These are phyloP conservation scores for Ormyrus nitidulus DNA, from an alignment of 2,888 invertebrate species.

Conservation along the genomic window DNA sequence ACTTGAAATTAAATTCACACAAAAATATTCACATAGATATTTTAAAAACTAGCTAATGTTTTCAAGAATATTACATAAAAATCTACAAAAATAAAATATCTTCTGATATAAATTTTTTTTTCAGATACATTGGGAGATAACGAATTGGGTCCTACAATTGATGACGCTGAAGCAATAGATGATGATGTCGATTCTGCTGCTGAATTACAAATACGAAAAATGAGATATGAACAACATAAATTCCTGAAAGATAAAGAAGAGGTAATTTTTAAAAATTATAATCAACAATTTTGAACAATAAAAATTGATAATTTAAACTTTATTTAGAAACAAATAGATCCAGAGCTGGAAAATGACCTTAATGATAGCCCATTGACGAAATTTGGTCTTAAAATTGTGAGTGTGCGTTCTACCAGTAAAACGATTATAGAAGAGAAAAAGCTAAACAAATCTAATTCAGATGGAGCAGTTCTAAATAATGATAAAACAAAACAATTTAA, in stretches of 20 bases:
- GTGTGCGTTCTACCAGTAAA: constrained; percentile 36
- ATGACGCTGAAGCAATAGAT: constrained; percentile 72
- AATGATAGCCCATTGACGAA: constrained; percentile 75
- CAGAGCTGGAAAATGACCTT: constrained; percentile 67
- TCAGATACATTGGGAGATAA: constrained; percentile 73
- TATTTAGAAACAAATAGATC: constrained; percentile 61
- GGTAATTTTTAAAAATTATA: constrained; percentile 70
- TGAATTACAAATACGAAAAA: constrained; percentile 87
- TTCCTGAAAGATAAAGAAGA: constrained; percentile 80
- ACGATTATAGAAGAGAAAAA: constrained; percentile 23
- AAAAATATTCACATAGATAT: not conserved
- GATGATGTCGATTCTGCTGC: constrained; percentile 81
- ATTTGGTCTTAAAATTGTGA: constrained; percentile 74
- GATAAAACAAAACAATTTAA: not conserved
- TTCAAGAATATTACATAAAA: constrained; percentile 13
- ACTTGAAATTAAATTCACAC: not conserved
- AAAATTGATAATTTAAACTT: constrained; percentile 5
- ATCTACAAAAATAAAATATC: not conserved
- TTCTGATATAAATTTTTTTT: constrained; percentile 56
- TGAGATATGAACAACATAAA: constrained; percentile 87
- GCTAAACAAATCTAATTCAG: constrained; percentile 22
- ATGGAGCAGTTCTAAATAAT: not conserved
- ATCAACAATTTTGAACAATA: constrained; percentile 6
- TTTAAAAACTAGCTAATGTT: constrained; percentile 10
- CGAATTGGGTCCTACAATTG: constrained; percentile 68